These are phyloP conservation scores for Philereme vetulata DNA, from an alignment of 2,888 invertebrate genomes.

Conservation along the genomic window DNA sequence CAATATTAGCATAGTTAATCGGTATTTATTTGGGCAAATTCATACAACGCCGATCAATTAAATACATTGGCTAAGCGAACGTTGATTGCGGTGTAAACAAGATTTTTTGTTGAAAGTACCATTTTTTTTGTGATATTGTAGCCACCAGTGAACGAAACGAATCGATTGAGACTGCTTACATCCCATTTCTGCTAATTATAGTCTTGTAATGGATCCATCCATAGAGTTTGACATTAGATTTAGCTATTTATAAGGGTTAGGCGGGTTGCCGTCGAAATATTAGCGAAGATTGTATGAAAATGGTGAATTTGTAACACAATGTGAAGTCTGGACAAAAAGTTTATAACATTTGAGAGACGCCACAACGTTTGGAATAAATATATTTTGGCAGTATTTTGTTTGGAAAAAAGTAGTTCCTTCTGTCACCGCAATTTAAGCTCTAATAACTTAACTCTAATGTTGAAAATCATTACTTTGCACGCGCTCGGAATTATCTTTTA, in stretches of 20 bases:
- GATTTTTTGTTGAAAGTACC: conserved; percentile 19
- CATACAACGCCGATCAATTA: background rate
- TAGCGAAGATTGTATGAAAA: background rate
- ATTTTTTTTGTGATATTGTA: conserved; percentile 56
- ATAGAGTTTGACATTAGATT: conserved; percentile 63
- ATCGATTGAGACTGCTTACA: conserved; percentile 62
- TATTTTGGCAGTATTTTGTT: no score
- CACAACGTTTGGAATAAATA: no score
- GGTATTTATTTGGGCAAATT: background rate
- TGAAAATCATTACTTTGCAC: no score
- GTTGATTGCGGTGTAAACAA: conserved; percentile 1
- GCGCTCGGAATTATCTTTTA: no score
- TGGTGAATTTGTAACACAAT: background rate
- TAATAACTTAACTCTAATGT: no score
- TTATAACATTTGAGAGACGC: no score
- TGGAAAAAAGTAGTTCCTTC: no score
- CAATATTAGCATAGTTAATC: conserved; percentile 2
- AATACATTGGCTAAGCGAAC: background rate
- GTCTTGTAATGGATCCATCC: conserved; percentile 74
- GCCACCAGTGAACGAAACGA: conserved; percentile 72
- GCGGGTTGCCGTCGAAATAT: conserved; percentile 12
- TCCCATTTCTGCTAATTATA: conserved; percentile 59
- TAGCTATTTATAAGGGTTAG: conserved; percentile 47
- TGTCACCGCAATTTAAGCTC: no score
- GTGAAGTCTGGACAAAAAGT: no score